phyloP scores from a whole-genome alignment of 2,113 vertebrate genomes.

The Telmatochromis sp. region DNA sequence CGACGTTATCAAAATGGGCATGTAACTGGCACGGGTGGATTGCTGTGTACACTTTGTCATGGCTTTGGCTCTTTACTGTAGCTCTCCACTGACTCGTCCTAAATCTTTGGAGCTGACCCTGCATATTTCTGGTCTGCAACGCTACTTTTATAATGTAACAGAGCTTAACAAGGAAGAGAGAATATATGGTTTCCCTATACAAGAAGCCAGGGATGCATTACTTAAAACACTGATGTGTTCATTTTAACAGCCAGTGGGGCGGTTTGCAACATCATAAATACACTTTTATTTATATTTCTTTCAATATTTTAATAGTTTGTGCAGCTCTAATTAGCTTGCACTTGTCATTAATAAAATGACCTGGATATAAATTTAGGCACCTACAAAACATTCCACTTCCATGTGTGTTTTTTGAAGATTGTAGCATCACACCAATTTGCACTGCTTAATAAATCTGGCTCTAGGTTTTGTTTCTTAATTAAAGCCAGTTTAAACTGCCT shows the following conservation, averaged over 20 bases:
- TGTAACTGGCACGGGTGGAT: neutral
- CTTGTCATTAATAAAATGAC: neutral
- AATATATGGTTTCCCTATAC: neutral
- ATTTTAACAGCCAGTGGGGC: neutral
- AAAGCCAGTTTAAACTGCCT: neutral
- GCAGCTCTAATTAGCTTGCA: neutral
- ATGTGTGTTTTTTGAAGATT: neutral
- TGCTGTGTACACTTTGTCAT: neutral
- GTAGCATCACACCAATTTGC: neutral
- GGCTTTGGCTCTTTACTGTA: neutral
- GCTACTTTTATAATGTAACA: neutral
- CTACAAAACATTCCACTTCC: neutral
- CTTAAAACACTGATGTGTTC: neutral
- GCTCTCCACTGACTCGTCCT: neutral
- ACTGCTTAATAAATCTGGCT: neutral
- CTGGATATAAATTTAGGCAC: neutral
- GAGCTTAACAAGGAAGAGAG: neutral
- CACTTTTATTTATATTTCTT: neutral
- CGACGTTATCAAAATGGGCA: neutral
- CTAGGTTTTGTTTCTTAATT: neutral
- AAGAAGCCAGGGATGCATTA: neutral
- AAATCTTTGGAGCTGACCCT: neutral
- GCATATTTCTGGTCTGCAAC: neutral
- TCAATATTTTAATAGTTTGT: neutral
- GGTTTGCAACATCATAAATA: neutral